A percentile compares a stretch with the other conserved stretches of the same genome.
Conservation (phyloP, 2,797 vertebrate genomes). For the Pseudocheirus occidentalis region DNA sequence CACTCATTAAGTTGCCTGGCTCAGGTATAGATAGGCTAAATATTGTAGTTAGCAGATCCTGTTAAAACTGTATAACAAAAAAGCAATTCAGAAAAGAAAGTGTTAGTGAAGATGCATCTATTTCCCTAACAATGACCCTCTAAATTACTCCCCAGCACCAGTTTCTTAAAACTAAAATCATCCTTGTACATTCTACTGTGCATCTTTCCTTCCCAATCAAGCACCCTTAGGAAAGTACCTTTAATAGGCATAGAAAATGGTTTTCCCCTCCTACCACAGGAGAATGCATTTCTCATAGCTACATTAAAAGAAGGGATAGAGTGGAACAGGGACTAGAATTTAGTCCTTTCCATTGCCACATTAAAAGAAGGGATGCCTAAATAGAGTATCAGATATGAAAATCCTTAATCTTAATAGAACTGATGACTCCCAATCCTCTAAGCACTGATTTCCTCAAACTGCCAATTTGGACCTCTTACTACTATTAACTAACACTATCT, state of each 20-base stretch:
- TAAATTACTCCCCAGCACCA: neutral
- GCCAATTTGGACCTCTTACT: neutral
- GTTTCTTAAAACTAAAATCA: neutral
- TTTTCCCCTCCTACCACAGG: neutral
- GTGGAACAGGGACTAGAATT: neutral
- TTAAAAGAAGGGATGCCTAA: neutral
- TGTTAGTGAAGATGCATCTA: slow-evolving; percentile 17
- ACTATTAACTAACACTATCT: neutral
- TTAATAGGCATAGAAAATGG: neutral
- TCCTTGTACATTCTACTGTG: neutral
- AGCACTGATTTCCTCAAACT: neutral
- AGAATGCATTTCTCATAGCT: neutral
- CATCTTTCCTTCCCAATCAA: neutral
- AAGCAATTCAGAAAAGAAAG: slow-evolving; percentile 19
- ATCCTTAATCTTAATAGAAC: neutral
- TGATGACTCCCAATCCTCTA: neutral
- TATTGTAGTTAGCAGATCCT: slow-evolving; percentile 23
- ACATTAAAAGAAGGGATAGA: neutral
- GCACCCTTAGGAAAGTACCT: neutral
- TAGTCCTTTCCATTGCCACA: neutral
- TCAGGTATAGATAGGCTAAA: neutral
- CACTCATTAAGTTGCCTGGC: neutral
- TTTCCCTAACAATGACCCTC: slow-evolving; percentile 17
- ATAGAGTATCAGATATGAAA: neutral
- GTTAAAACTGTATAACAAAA: slow-evolving; percentile 50